Percentiles rank a stretch among this genome's conserved stretches.
Evolutionary conservation across 2,888 invertebrate species (phyloP).

Genomic region (Acrobasis suavella): DNA sequence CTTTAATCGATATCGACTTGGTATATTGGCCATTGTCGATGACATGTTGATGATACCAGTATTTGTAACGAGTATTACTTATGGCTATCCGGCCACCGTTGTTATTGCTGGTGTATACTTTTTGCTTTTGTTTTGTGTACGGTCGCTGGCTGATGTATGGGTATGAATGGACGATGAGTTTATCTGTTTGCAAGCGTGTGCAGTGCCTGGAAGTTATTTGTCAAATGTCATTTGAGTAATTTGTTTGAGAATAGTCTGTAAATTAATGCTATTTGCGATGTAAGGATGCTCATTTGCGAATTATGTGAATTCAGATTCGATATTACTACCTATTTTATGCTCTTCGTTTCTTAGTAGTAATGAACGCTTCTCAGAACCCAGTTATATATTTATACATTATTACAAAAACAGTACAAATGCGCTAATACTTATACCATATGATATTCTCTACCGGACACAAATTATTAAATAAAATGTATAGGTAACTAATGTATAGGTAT

Average conservation of each 20-base stretch:
- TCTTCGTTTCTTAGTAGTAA: no score
- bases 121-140: conserved; percentile 9
- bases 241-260: conserved; percentile 2
- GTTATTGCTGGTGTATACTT: background rate
- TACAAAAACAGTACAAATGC: no score
- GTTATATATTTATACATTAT: no score
- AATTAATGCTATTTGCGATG: background rate
- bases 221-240: background rate
- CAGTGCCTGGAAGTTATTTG: conserved; percentile 1
- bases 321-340: background rate
- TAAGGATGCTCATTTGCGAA: background rate
- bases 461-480: no score
- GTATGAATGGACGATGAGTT: background rate
- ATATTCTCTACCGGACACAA: no score
- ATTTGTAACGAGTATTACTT: conserved; percentile 20
- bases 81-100: conserved; percentile 6
- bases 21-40: background rate
- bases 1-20: conserved; percentile 7
- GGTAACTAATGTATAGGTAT: no score
- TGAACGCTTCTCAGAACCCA: no score
- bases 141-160: background rate
- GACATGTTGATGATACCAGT: conserved; percentile 18
- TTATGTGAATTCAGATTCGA: background rate
- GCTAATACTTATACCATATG: no score
- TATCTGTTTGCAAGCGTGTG: background rate